Base-by-base conservation (phyloP, 2,113 vertebrate genomes). In the Etheostoma spectabile region DNA sequence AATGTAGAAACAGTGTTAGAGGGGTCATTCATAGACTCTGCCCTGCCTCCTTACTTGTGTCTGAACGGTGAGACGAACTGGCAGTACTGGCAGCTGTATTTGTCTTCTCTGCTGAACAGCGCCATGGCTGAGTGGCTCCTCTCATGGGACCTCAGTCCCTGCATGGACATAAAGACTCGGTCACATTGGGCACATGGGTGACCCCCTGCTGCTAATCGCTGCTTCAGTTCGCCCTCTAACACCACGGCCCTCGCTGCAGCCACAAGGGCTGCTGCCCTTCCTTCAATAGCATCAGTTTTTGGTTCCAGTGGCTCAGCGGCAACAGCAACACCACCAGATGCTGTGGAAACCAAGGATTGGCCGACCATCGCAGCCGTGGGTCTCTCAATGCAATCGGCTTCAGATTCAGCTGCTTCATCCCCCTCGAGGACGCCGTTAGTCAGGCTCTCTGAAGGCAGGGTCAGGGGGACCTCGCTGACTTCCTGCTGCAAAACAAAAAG, bases 11-110 rank as follows among this genome's bases (percentile, higher is more conserved):
- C 42, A 60, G 15, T 22, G n/a, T 63, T 21, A 22, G 18, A 30
- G 16, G 7, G 42, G 12, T 22, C 10, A 42, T n/a, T 12, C 2
- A 49, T 5, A 14, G 33, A 19, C 1, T 1, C 11, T 19, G 6
- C 11, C 15, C 48, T 57, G 21, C 15, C 16, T 35, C 95, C 98
- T 96, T 96, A 99, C 98, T 99, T 99, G 97, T 99, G 98, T 90
- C 98, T 97, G 95, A 99, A 99, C 57, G 98, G 97, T 59, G 98
- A 99, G 87, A 97, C 96, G 87, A 99, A 99, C 93, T 97, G 97
- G 93, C 98, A 99, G 86, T 97, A 99, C 96, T 99, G 97, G 96
- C 98, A 99, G 96, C 95, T 98, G 96, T 99, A 99, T 92, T 99
- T 99, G 96, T 98, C 97, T 88, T 97, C 97, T 24, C 96, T 95